Base-by-base conservation (phyloP, 2,113 vertebrate species). In the Rhabdornis inornatus region DNA sequence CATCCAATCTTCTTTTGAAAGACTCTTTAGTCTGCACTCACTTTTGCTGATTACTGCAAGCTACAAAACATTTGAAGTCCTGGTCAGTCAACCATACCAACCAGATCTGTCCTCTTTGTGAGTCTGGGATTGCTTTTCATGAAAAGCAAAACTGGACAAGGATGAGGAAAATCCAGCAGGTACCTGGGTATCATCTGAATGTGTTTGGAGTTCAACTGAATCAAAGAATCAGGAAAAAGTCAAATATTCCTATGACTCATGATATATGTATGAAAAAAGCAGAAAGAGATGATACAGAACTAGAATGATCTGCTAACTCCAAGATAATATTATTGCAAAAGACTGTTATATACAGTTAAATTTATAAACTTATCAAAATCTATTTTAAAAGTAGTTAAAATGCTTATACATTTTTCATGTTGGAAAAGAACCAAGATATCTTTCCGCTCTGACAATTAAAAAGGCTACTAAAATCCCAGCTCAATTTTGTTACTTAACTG, bases 111-210 rank as follows among this genome's bases (percentile, higher is more conserved):
- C 13, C 8, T 42, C 6, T 85, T 91, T 47, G 13, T 27, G 15
- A 74, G 18, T 47, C 45, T 85, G 30, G 6, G 3, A 30, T 27
- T 63, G 5, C 15, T 83, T 75, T 63, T n/a, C 44, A 28, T 15
- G 2, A 33, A 89, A 71, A 91, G 2, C 6, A 71, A 71, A 57
- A 17, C 6, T 45, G 49, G 7, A 59, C 22, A 30, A 76, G 17
- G 11, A 44, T 55, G 6, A 8, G 8, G 8, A 50, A 89, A 45
- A 50, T 49, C 27, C 66, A 40, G 5, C 4, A 3, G 1, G 0
- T 81, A 33, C 6, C 20, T 45, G 22, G 7, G 13, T 72, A 10
- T 76, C 25, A 55, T 40, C 15, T 9, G 12, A 55, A 42, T 7
- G 16, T 40, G 5, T 87, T 79, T 55, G 23, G 40, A 83, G 49